Percentiles rank a stretch among this genome's conserved stretches.
phyloP scores from a whole-genome alignment of 2,113 vertebrate genomes.

The Leucosticte australis region DNA sequence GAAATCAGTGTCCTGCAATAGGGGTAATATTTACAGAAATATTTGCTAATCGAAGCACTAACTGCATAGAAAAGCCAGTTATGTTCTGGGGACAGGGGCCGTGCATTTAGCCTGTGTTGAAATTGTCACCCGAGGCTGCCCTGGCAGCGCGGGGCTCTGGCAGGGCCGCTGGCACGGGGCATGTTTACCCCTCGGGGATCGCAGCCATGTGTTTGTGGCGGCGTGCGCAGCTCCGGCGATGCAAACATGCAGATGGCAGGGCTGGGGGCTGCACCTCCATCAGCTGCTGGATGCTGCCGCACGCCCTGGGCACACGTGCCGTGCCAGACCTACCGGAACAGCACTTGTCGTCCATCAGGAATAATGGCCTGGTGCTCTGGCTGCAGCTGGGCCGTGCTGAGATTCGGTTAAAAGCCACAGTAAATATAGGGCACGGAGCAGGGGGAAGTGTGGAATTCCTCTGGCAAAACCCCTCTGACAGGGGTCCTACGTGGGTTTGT shows the following conservation, averaged over 20 bases:
- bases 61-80: background rate
- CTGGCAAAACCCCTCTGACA: background rate
- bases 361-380: background rate
- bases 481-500: too few relatives aligned
- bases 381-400: background rate
- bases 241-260: slow-evolving; percentile 42
- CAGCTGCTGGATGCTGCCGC: background rate
- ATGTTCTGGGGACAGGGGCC: accelerated
- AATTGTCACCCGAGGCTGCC: background rate
- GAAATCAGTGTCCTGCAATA: accelerated
- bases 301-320: background rate
- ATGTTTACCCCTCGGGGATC: background rate
- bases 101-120: accelerated
- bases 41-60: background rate
- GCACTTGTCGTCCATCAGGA: background rate
- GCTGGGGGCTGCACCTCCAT: background rate
- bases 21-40: background rate
- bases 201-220: slow-evolving; percentile 1
- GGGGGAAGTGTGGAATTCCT: background rate
- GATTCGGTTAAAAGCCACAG: background rate
- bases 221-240: background rate
- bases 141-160: background rate
- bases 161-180: background rate
- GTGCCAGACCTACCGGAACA: background rate
- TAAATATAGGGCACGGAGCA: accelerated